Evolutionary conservation across 2,113 vertebrate genomes (phyloP).

Genomic region (Heptranchias perlo): DNA sequence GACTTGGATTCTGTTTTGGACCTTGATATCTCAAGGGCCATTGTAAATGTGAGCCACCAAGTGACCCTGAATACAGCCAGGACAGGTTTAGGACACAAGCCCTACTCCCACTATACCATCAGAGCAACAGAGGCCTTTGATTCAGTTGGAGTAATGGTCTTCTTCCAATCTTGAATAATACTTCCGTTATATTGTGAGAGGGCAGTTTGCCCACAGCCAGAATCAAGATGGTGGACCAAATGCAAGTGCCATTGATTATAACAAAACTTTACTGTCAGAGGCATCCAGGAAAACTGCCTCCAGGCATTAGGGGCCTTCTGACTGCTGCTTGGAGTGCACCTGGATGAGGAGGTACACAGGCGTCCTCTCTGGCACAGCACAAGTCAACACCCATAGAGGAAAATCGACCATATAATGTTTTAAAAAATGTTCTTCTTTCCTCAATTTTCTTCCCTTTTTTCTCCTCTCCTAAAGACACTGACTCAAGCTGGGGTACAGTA

Average conservation of each 20-base stretch:
- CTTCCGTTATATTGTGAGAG: not conserved
- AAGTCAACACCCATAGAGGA: not conserved
- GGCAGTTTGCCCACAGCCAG: not conserved
- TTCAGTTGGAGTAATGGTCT: not conserved
- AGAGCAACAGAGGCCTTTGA: not conserved
- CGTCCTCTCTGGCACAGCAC: not conserved
- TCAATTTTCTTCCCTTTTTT: not conserved
- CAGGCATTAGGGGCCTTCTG: not conserved
- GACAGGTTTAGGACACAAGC: not conserved
- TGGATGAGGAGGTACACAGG: not conserved
- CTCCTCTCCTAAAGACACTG: not conserved
- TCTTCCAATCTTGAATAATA: not conserved
- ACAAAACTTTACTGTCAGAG: not conserved
- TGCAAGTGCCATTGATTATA: not conserved
- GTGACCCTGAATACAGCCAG: not conserved
- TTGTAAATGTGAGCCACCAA: not conserved
- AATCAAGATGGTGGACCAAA: not conserved
- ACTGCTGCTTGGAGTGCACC: not conserved
- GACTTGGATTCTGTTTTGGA: not conserved
- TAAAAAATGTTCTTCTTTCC: not conserved
- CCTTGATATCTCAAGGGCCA: too few species aligned
- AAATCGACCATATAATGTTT: not conserved
- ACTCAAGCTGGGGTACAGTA: not conserved
- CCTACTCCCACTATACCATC: not conserved
- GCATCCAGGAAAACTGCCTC: not conserved